Base-by-base conservation (phyloP, 64 coral and sea anemone genomes). In the Hydrozoanthus tunicans region DNA sequence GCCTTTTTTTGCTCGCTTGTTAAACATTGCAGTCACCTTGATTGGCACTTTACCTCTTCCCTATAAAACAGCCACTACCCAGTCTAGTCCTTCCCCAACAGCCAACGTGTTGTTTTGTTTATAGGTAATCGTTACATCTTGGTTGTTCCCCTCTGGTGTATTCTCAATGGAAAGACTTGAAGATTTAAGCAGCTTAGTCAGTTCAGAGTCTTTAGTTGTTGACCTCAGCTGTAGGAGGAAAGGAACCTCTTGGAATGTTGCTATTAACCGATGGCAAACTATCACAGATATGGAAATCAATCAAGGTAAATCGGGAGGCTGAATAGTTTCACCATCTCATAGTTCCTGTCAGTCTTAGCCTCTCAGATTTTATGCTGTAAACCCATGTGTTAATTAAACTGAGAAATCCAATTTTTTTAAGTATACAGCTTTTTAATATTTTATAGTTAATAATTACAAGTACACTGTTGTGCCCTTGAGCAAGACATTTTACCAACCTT, bases 211-310 rank as follows among this genome's bases (percentile, higher is more conserved):
- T 7, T 66, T 92, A 11, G 91, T 92, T 20, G 51, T 92, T 51
- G 91, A 92, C 15, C 91, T 92, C 70, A 92, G 91, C 25, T 92
- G 91, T 64, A 53, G 91, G 9, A 11, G 72, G 3, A 82, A 92
- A 66, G 83, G 51, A 6, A 76, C 53, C 4, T 86, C 81, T 26
- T 92, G 91, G 91, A 85, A 85, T 77, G 91, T 92, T 85, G 91
- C 91, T 55, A 92, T 92, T 58, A 92, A 92, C 26, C 81, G 75
- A 66, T 92, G 91, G 91, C 91, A 92, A 51, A 92, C 91, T 85
- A 72, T 86, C 56, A 92, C 91, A 32, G 70, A 77, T 56, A 85
- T 92, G 81, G 91, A 85, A 77, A 59, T 92, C n/a, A 77, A 82
- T 5, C 59, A 86, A 86, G 56, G 91, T 92, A 56, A 23, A 43